These are phyloP conservation scores for Drosophila aldrichi DNA, from an alignment of 2,888 invertebrate genomes.

Conservation along the genomic window DNA sequence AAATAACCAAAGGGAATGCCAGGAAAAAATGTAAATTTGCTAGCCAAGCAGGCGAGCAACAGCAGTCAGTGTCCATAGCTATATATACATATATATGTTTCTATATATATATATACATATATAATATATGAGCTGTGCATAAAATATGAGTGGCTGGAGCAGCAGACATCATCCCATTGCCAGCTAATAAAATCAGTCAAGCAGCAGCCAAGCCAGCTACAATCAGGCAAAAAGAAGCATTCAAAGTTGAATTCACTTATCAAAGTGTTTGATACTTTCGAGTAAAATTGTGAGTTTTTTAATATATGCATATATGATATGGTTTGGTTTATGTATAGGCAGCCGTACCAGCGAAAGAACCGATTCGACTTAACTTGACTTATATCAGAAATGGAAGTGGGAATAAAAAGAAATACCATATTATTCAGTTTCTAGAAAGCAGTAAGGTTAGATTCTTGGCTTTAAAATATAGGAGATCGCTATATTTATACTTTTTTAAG, in stretches of 20 bases:
- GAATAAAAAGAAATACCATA: background rate
- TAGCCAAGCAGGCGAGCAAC: constrained; percentile 42
- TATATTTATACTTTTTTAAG: no score
- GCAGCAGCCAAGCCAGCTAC: constrained; percentile 49
- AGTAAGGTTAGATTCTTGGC: no score
- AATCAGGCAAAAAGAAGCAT: constrained; percentile 17
- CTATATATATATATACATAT: background rate
- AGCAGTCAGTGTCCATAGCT: background rate
- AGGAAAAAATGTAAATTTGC: constrained; percentile 56
- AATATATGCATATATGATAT: background rate
- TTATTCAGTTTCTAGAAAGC: no score
- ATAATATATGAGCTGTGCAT: constrained; percentile 10
- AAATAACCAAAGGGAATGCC: constrained; percentile 30
- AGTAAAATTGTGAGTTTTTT: background rate
- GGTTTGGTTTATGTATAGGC: background rate
- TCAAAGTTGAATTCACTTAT: background rate
- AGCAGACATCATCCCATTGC: constrained; percentile 32
- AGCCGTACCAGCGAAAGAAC: background rate
- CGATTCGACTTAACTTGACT: no score
- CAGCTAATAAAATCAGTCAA: constrained; percentile 70
- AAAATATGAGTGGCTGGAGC: constrained; percentile 1
- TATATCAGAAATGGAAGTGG: background rate
- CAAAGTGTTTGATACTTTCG: background rate
- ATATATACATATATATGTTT: background rate
- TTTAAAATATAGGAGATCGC: no score